Percentiles rank a stretch among this genome's conserved stretches.
Evolutionary conservation across 2,888 invertebrate species (phyloP).

Genomic region (Eupithecia insigniata): DNA sequence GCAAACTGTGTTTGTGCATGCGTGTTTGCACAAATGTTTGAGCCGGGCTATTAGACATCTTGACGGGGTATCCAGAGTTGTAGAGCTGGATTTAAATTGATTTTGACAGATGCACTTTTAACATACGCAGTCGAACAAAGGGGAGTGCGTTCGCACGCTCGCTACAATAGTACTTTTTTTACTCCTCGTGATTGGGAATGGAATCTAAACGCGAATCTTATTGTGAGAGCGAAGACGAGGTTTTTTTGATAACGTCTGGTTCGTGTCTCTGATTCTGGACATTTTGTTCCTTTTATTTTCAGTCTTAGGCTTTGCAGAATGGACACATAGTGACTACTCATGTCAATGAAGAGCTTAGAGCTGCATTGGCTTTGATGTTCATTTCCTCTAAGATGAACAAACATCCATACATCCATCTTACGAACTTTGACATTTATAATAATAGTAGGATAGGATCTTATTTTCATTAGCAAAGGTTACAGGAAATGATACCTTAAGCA

Average conservation of each 20-base stretch:
- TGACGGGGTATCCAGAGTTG: slow-evolving; percentile 47
- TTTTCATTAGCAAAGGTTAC: no score
- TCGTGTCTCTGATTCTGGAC: slow-evolving; percentile 17
- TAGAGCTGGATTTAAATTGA: slow-evolving; percentile 60
- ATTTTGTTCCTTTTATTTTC: slow-evolving; percentile 8
- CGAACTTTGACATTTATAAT: no score
- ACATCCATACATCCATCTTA: no score
- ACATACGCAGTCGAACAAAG: slow-evolving; percentile 66
- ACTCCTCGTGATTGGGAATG: slow-evolving; percentile 61
- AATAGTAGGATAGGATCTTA: no score
- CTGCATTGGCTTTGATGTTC: no score
- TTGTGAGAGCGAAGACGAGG: slow-evolving; percentile 65
- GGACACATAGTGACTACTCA: not conserved
- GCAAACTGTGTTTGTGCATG: no score
- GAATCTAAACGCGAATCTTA: slow-evolving; percentile 75
- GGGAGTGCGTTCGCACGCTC: slow-evolving; percentile 76
- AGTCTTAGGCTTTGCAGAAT: not conserved
- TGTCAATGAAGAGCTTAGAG: not conserved
- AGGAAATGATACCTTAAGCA: no score
- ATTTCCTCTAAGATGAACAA: no score
- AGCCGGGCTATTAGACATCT: no score
- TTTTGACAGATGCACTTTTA: slow-evolving; percentile 71
- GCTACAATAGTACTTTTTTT: slow-evolving; percentile 70
- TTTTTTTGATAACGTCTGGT: slow-evolving; percentile 47
- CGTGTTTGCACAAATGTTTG: no score